phyloP scores from a whole-genome alignment of 2,797 vertebrate species.

The Manis crassicaudata region DNA sequence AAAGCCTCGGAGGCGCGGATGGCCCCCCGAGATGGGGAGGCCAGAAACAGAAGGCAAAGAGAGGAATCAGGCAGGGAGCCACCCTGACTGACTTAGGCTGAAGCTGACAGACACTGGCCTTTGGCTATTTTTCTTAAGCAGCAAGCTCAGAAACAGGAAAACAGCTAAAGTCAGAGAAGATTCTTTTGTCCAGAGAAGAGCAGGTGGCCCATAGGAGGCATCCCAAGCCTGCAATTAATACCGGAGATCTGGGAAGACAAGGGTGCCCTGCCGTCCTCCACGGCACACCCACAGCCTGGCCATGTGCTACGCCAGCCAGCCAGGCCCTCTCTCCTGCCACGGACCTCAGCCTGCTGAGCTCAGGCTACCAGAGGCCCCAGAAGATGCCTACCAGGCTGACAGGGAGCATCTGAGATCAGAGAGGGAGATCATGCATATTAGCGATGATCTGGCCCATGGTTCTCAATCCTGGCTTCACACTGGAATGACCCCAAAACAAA shows the following conservation, averaged over 20 bases:
- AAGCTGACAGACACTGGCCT: neutral
- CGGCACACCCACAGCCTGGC: neutral
- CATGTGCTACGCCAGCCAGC: neutral
- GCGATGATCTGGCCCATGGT: neutral
- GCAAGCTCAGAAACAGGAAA: conserved; percentile 12
- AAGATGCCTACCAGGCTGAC: neutral
- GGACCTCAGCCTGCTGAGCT: neutral
- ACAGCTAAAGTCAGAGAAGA: neutral
- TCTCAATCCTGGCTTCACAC: neutral
- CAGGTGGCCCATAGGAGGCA: neutral
- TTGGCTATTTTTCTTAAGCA: neutral
- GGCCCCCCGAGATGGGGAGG: neutral
- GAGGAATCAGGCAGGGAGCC: neutral
- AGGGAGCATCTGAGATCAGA: neutral
- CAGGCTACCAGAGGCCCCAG: neutral
- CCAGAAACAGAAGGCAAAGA: neutral
- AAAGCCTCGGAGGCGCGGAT: neutral
- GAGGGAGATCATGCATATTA: neutral
- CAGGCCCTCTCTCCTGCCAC: neutral
- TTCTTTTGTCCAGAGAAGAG: neutral
- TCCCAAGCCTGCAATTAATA: neutral
- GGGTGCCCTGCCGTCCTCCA: neutral
- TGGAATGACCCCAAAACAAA: neutral
- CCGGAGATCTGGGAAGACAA: neutral
- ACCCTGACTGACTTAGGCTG: neutral